Conservation (phyloP, 2,797 vertebrate genomes). For the Gymnodraco acuticeps region DNA sequence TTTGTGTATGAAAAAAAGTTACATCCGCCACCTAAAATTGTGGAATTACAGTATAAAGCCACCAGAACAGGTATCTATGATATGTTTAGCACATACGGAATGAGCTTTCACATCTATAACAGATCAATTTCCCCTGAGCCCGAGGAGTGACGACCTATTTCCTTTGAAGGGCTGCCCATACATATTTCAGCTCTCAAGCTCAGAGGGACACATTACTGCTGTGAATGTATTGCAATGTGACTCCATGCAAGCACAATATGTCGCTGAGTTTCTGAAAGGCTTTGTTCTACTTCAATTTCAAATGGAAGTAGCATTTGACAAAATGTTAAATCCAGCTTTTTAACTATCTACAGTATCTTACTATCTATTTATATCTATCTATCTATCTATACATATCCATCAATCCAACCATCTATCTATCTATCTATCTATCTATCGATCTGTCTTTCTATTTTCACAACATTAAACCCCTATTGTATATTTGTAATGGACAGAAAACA, state of each 20-base stretch:
- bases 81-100: conserved; percentile 55
- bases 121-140: conserved; percentile 65
- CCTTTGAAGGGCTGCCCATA: conserved; percentile 61
- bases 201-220: conserved; percentile 38
- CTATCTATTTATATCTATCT: not conserved
- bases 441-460: not conserved
- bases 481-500: not conserved
- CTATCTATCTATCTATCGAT: not conserved
- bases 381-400: not conserved
- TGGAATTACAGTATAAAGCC: conserved; percentile 42
- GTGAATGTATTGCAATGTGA: conserved; percentile 39
- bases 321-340: not conserved
- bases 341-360: not conserved
- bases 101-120: conserved; percentile 61
- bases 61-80: conserved; percentile 44
- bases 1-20: conserved; percentile 62
- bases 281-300: conserved; percentile 30
- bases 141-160: conserved; percentile 57
- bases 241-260: conserved; percentile 33
- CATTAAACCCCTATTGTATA: too few relatives aligned
- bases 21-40: conserved; percentile 37
- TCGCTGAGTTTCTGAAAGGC: conserved; percentile 33
- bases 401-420: conserved; percentile 13
- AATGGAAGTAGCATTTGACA: not conserved
- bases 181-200: conserved; percentile 61